Conservation (phyloP, 2,113 vertebrate genomes). For the Ornithorhynchus anatinus region DNA sequence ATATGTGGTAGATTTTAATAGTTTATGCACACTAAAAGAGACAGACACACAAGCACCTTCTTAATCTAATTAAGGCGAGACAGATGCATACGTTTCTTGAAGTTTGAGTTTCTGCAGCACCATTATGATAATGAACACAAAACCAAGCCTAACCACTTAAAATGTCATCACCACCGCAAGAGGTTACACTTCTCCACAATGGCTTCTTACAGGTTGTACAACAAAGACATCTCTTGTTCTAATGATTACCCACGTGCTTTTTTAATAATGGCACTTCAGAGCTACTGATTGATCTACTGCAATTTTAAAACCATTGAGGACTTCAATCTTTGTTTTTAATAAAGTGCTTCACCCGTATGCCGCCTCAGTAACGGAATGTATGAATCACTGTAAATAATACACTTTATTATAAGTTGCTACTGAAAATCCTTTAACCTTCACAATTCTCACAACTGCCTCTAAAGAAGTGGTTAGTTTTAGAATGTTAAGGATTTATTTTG, state of each 20-base stretch:
- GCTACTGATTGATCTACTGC: not conserved
- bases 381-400: not conserved
- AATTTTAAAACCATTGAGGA: not conserved
- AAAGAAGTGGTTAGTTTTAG: constrained; percentile 5
- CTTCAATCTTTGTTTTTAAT: not conserved
- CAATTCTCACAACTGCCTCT: constrained; percentile 9
- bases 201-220: not conserved
- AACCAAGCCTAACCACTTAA: not conserved
- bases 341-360: not conserved
- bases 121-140: not conserved
- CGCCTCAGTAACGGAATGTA: not conserved
- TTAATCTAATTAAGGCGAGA: constrained; percentile 29
- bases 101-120: not conserved
- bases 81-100: not conserved
- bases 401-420: constrained; percentile 13
- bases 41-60: not conserved
- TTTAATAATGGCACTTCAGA: not conserved
- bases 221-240: constrained; percentile 5
- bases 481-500: not conserved
- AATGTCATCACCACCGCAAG: not conserved
- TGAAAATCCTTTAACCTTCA: constrained; percentile 8
- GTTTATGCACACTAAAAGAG: not conserved
- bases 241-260: not conserved
- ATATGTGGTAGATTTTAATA: constrained; percentile 2
- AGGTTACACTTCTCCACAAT: not conserved